Percentiles rank a stretch among this genome's conserved stretches.
Conservation (phyloP, 1,140 invertebrate species). For the Lethocerus indicus region DNA sequence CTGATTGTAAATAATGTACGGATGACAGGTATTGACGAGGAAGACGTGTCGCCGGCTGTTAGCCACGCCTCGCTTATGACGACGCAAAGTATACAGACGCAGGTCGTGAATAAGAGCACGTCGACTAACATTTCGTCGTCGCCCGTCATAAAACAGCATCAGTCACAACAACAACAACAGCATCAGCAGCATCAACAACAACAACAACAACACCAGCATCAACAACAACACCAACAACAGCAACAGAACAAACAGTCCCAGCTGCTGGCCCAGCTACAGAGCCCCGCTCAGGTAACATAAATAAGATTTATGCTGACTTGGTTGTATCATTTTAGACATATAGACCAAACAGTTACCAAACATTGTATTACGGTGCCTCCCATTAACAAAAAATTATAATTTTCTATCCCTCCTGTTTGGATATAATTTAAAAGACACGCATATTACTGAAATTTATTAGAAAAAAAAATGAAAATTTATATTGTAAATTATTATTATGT, state of each 20-base stretch:
- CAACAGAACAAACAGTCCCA: conserved; percentile 15
- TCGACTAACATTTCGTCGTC: not conserved
- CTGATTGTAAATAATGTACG: no score
- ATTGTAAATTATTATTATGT: no score
- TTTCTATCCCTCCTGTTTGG: no score
- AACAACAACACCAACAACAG: conserved; percentile 11
- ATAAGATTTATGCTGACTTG: no score
- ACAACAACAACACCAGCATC: conserved; percentile 11
- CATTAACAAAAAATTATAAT: no score
- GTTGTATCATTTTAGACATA: no score
- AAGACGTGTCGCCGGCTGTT: conserved; percentile 29
- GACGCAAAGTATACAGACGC: conserved; percentile 14
- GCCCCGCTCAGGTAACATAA: conserved; percentile 23
- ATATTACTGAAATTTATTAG: no score
- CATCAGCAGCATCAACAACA: conserved; percentile 14
- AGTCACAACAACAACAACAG: conserved; percentile 16
- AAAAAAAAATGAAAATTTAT: no score
- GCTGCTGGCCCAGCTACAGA: conserved; percentile 18
- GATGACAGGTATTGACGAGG: conserved; percentile 25
- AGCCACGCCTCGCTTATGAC: conserved; percentile 24
- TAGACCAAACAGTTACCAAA: no score
- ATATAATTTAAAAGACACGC: no score
- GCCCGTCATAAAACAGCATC: conserved; percentile 11
- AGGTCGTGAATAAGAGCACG: no score
- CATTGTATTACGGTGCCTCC: no score